Evolutionary conservation across 2,113 vertebrate species (phyloP).

Genomic region (Egretta garzetta): DNA sequence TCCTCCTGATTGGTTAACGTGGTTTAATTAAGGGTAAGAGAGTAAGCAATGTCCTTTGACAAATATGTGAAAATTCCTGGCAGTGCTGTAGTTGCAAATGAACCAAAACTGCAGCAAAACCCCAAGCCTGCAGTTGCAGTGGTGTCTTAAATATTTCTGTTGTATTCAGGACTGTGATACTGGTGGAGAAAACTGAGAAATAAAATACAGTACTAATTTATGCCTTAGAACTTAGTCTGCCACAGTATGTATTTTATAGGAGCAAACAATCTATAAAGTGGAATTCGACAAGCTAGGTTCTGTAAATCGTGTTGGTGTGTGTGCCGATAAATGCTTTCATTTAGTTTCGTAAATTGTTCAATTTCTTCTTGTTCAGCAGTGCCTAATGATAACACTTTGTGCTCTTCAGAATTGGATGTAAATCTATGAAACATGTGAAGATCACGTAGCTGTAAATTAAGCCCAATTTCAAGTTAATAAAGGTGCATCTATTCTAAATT

Average conservation of each 20-base stretch:
- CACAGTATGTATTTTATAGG: neutral
- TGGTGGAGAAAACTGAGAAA: neutral
- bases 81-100: neutral
- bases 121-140: neutral
- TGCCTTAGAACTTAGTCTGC: neutral
- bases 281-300: neutral
- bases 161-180: neutral
- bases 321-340: neutral
- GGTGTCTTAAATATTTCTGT: neutral
- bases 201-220: neutral
- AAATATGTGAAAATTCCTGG: conserved; percentile 19
- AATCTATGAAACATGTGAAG: neutral
- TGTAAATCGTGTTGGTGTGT: neutral
- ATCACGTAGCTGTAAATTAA: neutral
- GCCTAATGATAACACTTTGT: neutral
- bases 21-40: conserved; percentile 19
- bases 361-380: neutral
- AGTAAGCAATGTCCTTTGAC: neutral
- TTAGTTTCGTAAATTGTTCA: neutral
- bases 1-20: neutral
- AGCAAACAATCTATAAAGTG: neutral
- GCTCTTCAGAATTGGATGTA: neutral
- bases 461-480: neutral
- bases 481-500: neutral
- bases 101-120: neutral